phyloP scores from a whole-genome alignment of 2,113 vertebrate species.

The Mirza zaza region DNA sequence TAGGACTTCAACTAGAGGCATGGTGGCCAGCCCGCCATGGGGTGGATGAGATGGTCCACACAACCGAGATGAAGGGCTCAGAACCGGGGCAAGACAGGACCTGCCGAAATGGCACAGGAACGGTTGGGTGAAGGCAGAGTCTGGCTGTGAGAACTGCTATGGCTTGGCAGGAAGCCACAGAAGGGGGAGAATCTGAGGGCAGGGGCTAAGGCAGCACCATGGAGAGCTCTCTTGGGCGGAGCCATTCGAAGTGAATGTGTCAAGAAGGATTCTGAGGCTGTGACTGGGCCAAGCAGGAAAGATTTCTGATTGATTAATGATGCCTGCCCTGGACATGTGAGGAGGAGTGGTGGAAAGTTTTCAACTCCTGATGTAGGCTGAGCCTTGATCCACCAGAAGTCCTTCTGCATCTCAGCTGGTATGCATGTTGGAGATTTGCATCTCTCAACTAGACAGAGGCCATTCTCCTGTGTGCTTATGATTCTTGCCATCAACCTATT shows the following conservation, averaged over 20 bases:
- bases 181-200: not conserved
- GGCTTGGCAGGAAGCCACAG: not conserved
- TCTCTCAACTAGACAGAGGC: not conserved
- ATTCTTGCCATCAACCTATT: not conserved
- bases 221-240: not conserved
- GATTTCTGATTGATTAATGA: not conserved
- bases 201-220: not conserved
- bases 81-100: not conserved
- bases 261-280: slow-evolving; percentile 29
- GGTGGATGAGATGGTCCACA: not conserved
- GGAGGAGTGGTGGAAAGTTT: not conserved
- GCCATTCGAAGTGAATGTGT: accelerated
- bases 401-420: not conserved
- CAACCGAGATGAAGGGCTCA: not conserved
- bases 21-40: not conserved
- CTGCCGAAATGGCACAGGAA: not conserved
- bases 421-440: not conserved
- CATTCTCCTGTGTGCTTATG: not conserved
- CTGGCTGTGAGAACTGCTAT: not conserved
- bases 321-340: not conserved
- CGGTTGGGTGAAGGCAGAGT: not conserved
- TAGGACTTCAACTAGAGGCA: not conserved
- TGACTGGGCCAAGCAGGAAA: not conserved
- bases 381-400: not conserved
- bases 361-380: not conserved